These are phyloP conservation scores for Myotis pilosus DNA, from an alignment of 2,797 vertebrate genomes.

Conservation along the genomic window DNA sequence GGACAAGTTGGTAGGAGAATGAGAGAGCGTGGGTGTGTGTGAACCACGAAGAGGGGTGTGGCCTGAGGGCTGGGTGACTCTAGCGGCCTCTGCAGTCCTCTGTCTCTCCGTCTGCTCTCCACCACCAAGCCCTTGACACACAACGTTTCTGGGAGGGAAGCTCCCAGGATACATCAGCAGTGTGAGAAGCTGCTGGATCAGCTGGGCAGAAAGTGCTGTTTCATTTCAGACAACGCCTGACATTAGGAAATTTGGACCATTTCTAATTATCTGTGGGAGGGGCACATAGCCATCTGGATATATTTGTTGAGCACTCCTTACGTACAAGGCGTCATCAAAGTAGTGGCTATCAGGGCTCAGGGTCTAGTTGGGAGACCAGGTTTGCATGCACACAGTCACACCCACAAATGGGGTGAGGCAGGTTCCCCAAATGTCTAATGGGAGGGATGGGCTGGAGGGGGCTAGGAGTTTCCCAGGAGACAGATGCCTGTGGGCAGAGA, in stretches of 20 bases:
- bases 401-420: neutral
- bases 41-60: neutral
- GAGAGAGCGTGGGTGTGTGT: fast-evolving
- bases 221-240: neutral
- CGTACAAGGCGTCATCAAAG: neutral
- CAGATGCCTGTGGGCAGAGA: neutral
- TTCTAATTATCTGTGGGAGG: neutral
- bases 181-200: neutral
- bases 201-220: slow-evolving; percentile 12
- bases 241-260: neutral
- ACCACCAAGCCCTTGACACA: neutral
- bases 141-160: neutral
- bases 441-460: neutral
- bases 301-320: neutral
- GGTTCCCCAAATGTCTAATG: neutral
- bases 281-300: neutral
- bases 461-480: neutral
- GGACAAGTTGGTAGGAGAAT: neutral
- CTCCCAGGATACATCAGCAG: slow-evolving; percentile 22
- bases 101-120: neutral
- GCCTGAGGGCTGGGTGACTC: neutral
- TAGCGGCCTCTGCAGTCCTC: neutral
- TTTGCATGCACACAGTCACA: too few relatives aligned
- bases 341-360: neutral
- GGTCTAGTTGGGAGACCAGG: neutral